Conservation (phyloP, 2,797 vertebrate species). For the Iguana delicatissima region DNA sequence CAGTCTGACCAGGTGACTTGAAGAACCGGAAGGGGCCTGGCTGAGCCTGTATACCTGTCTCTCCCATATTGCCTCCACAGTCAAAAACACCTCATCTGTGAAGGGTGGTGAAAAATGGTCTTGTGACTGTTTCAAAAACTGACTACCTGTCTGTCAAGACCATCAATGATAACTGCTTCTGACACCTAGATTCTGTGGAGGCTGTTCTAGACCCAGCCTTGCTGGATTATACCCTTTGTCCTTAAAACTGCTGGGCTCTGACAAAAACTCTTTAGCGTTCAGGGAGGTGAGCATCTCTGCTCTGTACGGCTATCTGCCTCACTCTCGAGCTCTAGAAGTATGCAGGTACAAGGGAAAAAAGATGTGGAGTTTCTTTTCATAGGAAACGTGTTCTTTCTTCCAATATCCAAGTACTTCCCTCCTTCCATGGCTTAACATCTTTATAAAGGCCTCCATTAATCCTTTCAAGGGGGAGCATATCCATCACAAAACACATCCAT, state of each 20-base stretch:
- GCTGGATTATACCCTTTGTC: background rate
- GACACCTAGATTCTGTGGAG: background rate
- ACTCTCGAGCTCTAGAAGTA: background rate
- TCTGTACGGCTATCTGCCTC: background rate
- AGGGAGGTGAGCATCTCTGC: background rate
- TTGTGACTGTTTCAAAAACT: background rate
- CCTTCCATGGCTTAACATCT: no score
- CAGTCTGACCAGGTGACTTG: background rate
- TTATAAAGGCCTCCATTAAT: background rate
- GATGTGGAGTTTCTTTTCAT: no score
- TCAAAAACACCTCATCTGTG: background rate
- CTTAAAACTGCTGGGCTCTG: background rate
- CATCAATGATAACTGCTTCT: background rate
- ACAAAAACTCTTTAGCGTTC: background rate
- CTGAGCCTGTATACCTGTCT: background rate
- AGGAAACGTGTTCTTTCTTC: no score
- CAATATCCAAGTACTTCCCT: no score
- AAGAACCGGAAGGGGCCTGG: background rate
- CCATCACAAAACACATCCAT: background rate
- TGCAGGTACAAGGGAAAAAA: no score
- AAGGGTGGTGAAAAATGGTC: background rate
- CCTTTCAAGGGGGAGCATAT: background rate
- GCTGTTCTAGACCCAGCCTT: background rate
- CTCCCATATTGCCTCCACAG: background rate
- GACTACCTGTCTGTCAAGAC: background rate